phyloP scores from a whole-genome alignment of 2,797 vertebrate species.

The Sebastes matsubarae region DNA sequence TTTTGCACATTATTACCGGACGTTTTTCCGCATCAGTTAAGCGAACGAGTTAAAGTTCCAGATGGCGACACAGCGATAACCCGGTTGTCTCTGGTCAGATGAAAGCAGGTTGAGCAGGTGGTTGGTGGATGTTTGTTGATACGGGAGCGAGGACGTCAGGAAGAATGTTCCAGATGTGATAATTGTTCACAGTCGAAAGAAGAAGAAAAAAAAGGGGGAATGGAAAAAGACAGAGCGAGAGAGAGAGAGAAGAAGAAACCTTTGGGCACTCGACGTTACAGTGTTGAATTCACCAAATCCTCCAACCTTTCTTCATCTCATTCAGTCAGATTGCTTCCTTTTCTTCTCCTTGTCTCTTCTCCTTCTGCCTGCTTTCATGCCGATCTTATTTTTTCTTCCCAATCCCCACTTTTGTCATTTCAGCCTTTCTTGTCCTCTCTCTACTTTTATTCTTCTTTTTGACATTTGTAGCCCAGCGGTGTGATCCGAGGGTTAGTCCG shows the following conservation, averaged over 20 bases:
- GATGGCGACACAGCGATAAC: conserved; percentile 14
- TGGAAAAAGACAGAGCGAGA: neutral
- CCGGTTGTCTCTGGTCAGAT: conserved; percentile 40
- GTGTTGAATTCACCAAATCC: neutral
- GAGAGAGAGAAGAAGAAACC: conserved; percentile 3
- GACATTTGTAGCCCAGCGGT: accelerated
- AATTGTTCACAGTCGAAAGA: conserved; percentile 63
- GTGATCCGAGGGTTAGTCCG: neutral
- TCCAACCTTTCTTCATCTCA: neutral
- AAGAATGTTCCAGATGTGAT: conserved; percentile 65
- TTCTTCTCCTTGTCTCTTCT: neutral
- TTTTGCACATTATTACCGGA: neutral
- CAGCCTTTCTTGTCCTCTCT: neutral
- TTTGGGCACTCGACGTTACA: neutral
- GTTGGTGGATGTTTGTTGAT: conserved; percentile 43
- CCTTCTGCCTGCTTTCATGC: conserved; percentile 3
- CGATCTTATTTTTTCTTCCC: neutral
- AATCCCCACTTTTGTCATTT: neutral
- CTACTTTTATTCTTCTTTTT: neutral
- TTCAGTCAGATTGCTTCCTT: neutral
- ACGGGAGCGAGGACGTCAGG: conserved; percentile 23
- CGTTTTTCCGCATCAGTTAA: conserved; percentile 9
- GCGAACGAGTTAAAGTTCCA: conserved; percentile 10
- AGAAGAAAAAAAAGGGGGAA: neutral
- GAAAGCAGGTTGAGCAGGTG: conserved; percentile 51